These are phyloP conservation scores for Dynastes hyllus DNA, from an alignment of 2,888 invertebrate species.

Conservation along the genomic window DNA sequence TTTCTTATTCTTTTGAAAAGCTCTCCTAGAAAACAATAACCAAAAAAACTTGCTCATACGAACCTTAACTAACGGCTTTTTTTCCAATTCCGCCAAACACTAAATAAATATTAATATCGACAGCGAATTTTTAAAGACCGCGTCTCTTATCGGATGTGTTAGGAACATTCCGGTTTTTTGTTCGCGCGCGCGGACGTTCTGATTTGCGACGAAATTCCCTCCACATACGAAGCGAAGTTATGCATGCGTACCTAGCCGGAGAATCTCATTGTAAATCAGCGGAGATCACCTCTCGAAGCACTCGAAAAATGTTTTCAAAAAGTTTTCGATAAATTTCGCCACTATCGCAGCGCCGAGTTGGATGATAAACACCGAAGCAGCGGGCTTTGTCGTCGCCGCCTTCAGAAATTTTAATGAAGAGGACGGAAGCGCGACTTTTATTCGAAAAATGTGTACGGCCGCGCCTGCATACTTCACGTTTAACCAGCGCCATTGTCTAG, in stretches of 20 bases:
- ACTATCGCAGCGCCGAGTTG: neutral
- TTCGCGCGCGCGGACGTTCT: neutral
- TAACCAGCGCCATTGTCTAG: neutral
- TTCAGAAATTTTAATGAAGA: conserved; percentile 42
- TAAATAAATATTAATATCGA: conserved; percentile 4
- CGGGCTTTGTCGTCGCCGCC: conserved; percentile 38
- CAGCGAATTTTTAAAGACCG: conserved; percentile 4
- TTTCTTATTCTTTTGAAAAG: no score
- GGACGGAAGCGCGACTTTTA: conserved; percentile 43
- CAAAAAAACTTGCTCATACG: neutral
- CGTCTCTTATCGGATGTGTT: neutral
- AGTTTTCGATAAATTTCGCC: conserved; percentile 35
- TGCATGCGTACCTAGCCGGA: neutral
- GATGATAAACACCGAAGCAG: conserved; percentile 20
- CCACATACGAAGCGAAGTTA: conserved; percentile 1
- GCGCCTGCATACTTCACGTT: conserved; percentile 33
- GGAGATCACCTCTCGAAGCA: conserved; percentile 7
- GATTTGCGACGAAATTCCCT: conserved; percentile 22
- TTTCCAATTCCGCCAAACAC: neutral
- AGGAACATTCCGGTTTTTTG: conserved; percentile 5
- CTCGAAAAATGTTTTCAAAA: conserved; percentile 40
- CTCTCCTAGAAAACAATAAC: no score
- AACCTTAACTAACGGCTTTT: neutral
- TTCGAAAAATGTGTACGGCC: conserved; percentile 39
- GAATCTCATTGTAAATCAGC: conserved; percentile 35